Evolutionary conservation across 2,888 invertebrate species (phyloP).

Genomic region (Dorcus parallelipipedus): DNA sequence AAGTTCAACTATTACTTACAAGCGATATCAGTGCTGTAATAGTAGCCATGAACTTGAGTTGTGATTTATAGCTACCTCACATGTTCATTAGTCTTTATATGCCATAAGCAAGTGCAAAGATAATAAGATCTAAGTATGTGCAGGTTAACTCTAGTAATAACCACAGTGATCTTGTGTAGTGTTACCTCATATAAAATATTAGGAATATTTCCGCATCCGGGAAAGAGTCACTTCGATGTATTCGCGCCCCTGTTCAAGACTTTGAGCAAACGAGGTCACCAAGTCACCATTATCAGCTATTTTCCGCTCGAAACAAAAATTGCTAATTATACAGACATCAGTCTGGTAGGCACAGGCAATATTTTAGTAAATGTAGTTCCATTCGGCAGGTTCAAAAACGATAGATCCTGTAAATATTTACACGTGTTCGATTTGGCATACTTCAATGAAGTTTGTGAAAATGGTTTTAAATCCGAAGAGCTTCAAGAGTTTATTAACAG

Average conservation of each 20-base stretch:
- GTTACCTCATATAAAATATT: slow-evolving; percentile 53
- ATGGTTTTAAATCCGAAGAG: slow-evolving; percentile 36
- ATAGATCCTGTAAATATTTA: slow-evolving; percentile 2
- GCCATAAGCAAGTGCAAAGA: too few species aligned
- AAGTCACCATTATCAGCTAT: slow-evolving; percentile 65
- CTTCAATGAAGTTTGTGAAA: slow-evolving; percentile 14
- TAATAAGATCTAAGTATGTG: too few species aligned
- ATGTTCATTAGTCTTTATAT: too few species aligned
- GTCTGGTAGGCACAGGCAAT: slow-evolving; percentile 13
- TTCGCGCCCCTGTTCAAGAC: slow-evolving; percentile 60
- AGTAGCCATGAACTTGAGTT: too few species aligned
- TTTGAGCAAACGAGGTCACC: slow-evolving; percentile 61
- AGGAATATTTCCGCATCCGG: slow-evolving; percentile 63
- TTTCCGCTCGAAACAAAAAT: slow-evolving; percentile 47
- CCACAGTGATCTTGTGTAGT: not conserved
- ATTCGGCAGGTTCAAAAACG: not conserved
- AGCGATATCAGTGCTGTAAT: too few species aligned
- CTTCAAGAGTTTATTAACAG: slow-evolving; percentile 42
- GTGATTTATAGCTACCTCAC: too few species aligned
- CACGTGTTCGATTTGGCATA: not conserved
- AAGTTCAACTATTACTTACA: too few species aligned
- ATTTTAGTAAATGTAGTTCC: slow-evolving; percentile 8
- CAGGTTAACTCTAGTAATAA: too few species aligned
- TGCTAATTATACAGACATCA: slow-evolving; percentile 22
- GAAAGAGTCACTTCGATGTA: slow-evolving; percentile 69